Conservation (phyloP, 1,140 invertebrate species). For the Drosophila equinoxialis region DNA sequence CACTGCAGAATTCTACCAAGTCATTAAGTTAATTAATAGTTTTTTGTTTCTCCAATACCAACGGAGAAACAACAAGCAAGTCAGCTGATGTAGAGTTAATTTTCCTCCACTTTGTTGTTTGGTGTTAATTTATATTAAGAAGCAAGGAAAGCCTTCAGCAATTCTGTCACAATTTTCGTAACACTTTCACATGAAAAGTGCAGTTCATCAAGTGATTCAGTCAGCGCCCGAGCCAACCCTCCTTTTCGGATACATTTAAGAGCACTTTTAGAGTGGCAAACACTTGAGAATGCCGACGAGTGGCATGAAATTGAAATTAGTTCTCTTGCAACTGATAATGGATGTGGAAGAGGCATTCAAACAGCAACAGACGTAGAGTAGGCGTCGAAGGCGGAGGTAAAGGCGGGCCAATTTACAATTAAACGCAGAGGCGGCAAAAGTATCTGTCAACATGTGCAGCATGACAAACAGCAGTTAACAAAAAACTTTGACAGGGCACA, state of each 20-base stretch:
- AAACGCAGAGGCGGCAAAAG: slow-evolving; percentile 40
- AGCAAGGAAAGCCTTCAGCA: slow-evolving; percentile 14
- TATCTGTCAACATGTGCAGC: slow-evolving; percentile 58
- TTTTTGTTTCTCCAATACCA: slow-evolving; percentile 25
- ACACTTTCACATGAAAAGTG: slow-evolving; percentile 59
- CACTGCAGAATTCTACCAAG: slow-evolving; percentile 53
- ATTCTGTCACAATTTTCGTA: slow-evolving; percentile 53
- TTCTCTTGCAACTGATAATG: slow-evolving; percentile 23
- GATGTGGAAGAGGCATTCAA: neutral
- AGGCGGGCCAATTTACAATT: slow-evolving; percentile 36
- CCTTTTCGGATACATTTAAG: neutral
- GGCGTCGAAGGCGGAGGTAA: neutral
- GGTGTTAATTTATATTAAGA: slow-evolving; percentile 40
- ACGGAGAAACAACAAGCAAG: slow-evolving; percentile 27
- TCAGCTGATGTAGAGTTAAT: slow-evolving; percentile 54
- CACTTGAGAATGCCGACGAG: slow-evolving; percentile 43
- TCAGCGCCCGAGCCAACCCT: neutral
- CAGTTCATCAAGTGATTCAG: slow-evolving; percentile 53
- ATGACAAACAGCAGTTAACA: slow-evolving; percentile 65
- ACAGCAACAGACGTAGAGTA: neutral
- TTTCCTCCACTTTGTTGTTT: slow-evolving; percentile 54
- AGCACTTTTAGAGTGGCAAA: slow-evolving; percentile 16
- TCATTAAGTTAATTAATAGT: slow-evolving; percentile 78
- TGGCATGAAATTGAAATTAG: slow-evolving; percentile 55
- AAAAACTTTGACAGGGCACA: slow-evolving; percentile 41